These are phyloP conservation scores for Eristalis pertinax DNA, from an alignment of 2,888 invertebrate species.

Conservation along the genomic window DNA sequence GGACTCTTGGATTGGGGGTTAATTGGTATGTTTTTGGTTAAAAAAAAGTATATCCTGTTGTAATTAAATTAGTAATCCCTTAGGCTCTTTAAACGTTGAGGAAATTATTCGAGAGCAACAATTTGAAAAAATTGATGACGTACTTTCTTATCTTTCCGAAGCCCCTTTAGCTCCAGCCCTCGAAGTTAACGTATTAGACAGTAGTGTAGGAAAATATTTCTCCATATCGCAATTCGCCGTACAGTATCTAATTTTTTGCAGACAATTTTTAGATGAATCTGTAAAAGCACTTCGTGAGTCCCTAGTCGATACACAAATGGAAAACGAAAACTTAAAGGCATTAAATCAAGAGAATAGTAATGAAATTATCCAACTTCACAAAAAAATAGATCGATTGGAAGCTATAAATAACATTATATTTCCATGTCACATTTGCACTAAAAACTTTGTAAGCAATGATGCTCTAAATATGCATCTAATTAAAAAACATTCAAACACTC, in stretches of 20 bases:
- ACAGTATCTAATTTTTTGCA: constrained; percentile 80
- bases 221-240: constrained; percentile 79
- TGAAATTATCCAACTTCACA: constrained; percentile 78
- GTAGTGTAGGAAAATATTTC: constrained; percentile 80
- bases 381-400: constrained; percentile 79
- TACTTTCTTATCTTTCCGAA: constrained; percentile 78
- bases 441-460: constrained; percentile 80
- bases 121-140: constrained; percentile 78
- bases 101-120: constrained; percentile 78
- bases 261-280: constrained; percentile 79
- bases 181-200: constrained; percentile 79
- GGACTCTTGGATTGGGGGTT: constrained; percentile 80
- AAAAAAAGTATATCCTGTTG: neutral
- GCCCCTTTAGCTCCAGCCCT: constrained; percentile 78
- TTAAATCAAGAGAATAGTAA: constrained; percentile 76
- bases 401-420: constrained; percentile 79
- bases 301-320: constrained; percentile 75
- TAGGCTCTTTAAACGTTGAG: constrained; percentile 79
- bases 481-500: constrained; percentile 76
- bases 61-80: neutral
- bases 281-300: constrained; percentile 76
- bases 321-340: constrained; percentile 76
- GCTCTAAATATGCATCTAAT: constrained; percentile 79
- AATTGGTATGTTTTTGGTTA: constrained; percentile 75
- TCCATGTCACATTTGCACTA: constrained; percentile 80